phyloP scores from a whole-genome alignment of 2,888 invertebrate genomes.

The Oscheius sp. region DNA sequence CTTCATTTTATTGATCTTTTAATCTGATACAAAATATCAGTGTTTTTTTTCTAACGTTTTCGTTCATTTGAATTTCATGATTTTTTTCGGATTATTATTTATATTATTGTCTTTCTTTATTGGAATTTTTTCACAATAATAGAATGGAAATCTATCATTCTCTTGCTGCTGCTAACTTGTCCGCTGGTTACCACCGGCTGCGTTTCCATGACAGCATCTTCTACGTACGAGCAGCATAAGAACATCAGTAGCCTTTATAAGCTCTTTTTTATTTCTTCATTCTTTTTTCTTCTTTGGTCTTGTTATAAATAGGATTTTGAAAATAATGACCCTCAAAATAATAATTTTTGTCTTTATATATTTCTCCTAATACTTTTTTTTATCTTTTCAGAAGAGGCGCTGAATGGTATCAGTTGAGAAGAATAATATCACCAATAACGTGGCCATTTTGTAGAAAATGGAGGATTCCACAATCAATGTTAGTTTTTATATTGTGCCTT shows the following conservation, averaged over 20 bases:
- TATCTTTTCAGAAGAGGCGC: background rate
- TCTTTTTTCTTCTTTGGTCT: background rate
- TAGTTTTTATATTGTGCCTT: background rate
- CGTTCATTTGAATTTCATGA: no score
- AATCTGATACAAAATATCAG: no score
- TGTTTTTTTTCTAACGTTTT: no score
- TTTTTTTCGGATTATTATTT: no score
- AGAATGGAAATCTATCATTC: no score
- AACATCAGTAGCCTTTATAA: background rate
- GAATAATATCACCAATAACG: background rate
- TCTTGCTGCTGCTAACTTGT: no score
- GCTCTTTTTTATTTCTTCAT: background rate
- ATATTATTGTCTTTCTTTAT: no score
- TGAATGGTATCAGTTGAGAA: background rate
- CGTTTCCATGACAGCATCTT: conserved; percentile 23
- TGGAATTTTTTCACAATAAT: no score
- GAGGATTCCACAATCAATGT: conserved; percentile 12
- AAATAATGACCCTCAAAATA: no score
- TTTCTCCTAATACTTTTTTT: background rate
- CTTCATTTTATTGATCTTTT: no score
- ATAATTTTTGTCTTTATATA: background rate
- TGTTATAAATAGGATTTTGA: no score
- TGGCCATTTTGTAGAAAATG: background rate
- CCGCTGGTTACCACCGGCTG: conserved; percentile 16
- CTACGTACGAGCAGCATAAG: background rate